Evolutionary conservation across 2,113 vertebrate genomes (phyloP).

Genomic region (Brienomyrus brachyistius): DNA sequence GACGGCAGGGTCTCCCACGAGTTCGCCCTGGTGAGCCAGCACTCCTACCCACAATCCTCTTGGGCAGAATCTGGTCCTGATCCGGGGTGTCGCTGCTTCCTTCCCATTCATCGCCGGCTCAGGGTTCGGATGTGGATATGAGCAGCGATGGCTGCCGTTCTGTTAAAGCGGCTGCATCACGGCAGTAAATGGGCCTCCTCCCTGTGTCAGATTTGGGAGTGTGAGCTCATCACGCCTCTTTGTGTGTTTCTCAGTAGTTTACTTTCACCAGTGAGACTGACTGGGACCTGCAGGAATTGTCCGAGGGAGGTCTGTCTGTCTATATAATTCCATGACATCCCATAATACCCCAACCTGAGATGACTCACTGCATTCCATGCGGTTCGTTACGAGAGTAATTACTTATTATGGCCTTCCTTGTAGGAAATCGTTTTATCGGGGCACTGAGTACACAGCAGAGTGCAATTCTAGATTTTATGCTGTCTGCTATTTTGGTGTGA

Average conservation of each 20-base stretch:
- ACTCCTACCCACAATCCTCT: not conserved
- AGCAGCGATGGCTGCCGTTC: not conserved
- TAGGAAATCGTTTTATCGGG: not conserved
- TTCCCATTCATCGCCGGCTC: not conserved
- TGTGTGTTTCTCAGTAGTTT: not conserved
- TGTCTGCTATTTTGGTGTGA: not conserved
- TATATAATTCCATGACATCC: not conserved
- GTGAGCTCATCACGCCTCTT: not conserved
- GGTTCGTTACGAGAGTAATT: not conserved
- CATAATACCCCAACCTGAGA: not conserved
- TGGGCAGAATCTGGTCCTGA: not conserved
- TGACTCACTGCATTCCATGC: not conserved
- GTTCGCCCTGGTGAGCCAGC: conserved; percentile 82
- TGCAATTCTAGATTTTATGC: not conserved
- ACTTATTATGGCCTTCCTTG: not conserved
- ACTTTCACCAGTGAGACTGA: not conserved
- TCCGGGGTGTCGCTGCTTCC: not conserved
- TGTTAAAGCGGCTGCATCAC: not conserved
- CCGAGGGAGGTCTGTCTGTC: not conserved
- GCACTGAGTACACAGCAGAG: not conserved
- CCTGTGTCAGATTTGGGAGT: not conserved
- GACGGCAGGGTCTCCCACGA: conserved; percentile 93
- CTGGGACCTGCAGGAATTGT: not conserved
- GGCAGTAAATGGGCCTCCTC: not conserved
- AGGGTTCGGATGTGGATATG: not conserved